Percentiles rank a stretch among this genome's conserved stretches.
phyloP scores from a whole-genome alignment of 2,113 vertebrate genomes.

The Phalacrocorax pelagicus region DNA sequence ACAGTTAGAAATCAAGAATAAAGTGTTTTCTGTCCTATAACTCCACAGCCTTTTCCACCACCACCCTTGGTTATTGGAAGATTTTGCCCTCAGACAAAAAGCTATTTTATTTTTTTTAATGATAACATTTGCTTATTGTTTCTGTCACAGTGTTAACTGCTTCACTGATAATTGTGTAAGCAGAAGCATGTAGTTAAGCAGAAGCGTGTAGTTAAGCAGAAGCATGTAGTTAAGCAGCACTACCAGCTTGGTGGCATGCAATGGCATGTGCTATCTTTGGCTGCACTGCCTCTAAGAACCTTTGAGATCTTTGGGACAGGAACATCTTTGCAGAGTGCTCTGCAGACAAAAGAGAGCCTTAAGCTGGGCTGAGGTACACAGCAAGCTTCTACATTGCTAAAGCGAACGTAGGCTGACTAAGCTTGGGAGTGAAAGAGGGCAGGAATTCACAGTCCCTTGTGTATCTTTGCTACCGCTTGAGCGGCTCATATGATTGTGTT shows the following conservation, averaged over 20 bases:
- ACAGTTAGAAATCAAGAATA: background rate
- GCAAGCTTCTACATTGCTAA: background rate
- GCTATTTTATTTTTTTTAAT: background rate
- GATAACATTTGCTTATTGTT: background rate
- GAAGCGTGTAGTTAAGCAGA: background rate
- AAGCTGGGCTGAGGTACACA: background rate
- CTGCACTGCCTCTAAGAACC: background rate
- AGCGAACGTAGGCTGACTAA: background rate
- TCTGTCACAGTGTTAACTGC: background rate
- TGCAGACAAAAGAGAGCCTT: background rate
- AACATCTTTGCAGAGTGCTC: background rate
- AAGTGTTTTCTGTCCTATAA: background rate
- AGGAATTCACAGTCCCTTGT: background rate
- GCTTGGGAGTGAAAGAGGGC: background rate
- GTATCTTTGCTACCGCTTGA: background rate
- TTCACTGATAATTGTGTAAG: background rate
- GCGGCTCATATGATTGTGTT: background rate
- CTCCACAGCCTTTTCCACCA: background rate
- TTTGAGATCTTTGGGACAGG: background rate
- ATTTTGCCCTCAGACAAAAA: background rate
- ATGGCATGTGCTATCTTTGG: background rate
- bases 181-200: background rate
- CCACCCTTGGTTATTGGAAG: background rate
- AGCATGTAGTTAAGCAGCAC: background rate
- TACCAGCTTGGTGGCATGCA: background rate